Evolutionary conservation across 2,888 invertebrate species (phyloP).

Genomic region (Xylota segnis): DNA sequence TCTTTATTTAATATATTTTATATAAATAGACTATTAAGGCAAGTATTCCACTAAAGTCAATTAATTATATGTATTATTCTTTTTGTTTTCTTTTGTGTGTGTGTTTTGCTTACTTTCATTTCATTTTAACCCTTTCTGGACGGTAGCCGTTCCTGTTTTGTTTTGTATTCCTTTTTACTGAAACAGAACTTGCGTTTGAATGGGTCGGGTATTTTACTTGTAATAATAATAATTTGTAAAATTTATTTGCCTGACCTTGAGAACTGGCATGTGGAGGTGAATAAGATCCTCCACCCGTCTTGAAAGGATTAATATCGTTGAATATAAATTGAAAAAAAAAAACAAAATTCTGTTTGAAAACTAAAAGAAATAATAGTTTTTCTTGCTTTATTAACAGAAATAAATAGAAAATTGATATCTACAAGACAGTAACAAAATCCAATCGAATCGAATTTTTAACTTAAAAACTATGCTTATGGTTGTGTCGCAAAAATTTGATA

Average conservation of each 20-base stretch:
- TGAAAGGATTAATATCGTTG: constrained; percentile 70
- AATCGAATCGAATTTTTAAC: not conserved
- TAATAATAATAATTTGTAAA: constrained; percentile 10
- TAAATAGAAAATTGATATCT: constrained; percentile 12
- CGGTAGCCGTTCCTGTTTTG: constrained; percentile 68
- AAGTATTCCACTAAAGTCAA: constrained; percentile 78
- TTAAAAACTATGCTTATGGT: constrained; percentile 11
- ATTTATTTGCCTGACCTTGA: constrained; percentile 23
- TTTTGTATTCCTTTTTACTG: constrained; percentile 11
- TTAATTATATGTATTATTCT: constrained; percentile 75
- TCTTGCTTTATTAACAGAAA: not conserved
- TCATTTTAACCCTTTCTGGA: constrained; percentile 71
- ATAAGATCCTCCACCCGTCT: constrained; percentile 57
- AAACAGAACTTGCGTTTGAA: constrained; percentile 29
- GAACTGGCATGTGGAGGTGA: constrained; percentile 59
- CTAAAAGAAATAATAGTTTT: not conserved
- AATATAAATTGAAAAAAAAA: constrained; percentile 19
- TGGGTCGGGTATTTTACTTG: constrained; percentile 41
- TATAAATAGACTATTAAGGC: constrained; percentile 78
- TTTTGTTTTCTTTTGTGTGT: constrained; percentile 36
- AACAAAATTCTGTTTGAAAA: constrained; percentile 23
- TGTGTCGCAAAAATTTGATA: constrained; percentile 17
- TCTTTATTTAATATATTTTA: constrained; percentile 71
- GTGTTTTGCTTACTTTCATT: constrained; percentile 29
- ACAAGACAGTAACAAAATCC: constrained; percentile 9